Percentiles rank a stretch among this genome's conserved stretches.
Evolutionary conservation across 2,888 invertebrate genomes (phyloP).

Genomic region (Blomia tropicalis): DNA sequence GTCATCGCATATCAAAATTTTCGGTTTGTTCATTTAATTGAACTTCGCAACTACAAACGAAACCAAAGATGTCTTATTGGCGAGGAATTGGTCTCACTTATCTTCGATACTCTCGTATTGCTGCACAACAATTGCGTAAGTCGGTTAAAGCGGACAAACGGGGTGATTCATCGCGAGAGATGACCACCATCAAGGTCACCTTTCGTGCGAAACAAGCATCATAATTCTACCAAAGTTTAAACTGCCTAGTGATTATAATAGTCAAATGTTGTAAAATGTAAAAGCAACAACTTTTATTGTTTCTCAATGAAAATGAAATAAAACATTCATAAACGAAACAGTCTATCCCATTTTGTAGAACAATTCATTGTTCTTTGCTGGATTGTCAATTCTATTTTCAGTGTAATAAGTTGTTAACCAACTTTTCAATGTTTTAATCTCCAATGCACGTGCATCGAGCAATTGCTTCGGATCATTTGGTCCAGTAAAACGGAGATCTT

Average conservation of each 20-base stretch:
- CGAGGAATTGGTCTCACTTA: constrained; percentile 24
- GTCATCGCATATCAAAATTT: no score
- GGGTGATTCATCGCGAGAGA: constrained; percentile 11
- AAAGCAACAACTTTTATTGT: no score
- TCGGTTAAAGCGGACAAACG: constrained; percentile 20
- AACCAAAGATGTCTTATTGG: constrained; percentile 27
- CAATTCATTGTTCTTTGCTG: not conserved
- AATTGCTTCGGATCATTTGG: constrained; percentile 51
- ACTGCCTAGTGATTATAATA: no score
- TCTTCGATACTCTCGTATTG: constrained; percentile 24
- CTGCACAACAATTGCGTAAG: constrained; percentile 22
- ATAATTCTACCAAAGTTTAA: no score
- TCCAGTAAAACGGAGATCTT: constrained; percentile 55
- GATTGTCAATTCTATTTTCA: not conserved
- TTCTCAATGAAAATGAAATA: no score
- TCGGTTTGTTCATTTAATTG: no score
- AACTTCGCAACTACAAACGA: no score
- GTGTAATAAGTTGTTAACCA: constrained; percentile 41
- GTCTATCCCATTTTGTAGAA: not conserved
- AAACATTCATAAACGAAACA: no score
- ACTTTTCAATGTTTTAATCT: constrained; percentile 45
- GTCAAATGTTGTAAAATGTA: no score
- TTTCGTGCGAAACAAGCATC: not conserved
- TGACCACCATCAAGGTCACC: constrained; percentile 18
- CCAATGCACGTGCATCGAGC: constrained; percentile 45